Conservation (phyloP, 2,888 invertebrate species). For the Palloptera scutellata region DNA sequence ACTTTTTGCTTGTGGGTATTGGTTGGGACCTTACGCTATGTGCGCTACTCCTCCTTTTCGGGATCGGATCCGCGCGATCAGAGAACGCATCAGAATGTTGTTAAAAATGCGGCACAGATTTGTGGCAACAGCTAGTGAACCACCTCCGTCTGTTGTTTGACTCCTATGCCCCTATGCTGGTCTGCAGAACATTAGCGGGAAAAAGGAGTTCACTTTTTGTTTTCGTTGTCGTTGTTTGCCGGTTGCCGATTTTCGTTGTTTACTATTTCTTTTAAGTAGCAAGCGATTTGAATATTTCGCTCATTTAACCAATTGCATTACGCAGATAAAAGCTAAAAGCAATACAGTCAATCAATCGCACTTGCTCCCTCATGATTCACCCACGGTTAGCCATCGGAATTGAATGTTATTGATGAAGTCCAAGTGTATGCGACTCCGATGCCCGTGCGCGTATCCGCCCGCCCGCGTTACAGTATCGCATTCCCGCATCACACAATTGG, state of each 20-base stretch:
- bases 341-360: too few relatives aligned
- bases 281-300: too few relatives aligned
- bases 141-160: conserved; percentile 47
- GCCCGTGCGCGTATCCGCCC: too few relatives aligned
- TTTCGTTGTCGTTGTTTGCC: neutral
- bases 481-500: too few relatives aligned
- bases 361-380: too few relatives aligned
- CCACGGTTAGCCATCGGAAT: too few relatives aligned
- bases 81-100: conserved; percentile 46
- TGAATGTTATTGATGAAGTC: too few relatives aligned
- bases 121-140: conserved; percentile 52
- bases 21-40: conserved; percentile 58
- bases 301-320: too few relatives aligned
- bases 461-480: too few relatives aligned
- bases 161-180: conserved; percentile 9
- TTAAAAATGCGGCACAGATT: conserved; percentile 50
- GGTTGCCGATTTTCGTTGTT: neutral
- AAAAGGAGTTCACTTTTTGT: conserved; percentile 24
- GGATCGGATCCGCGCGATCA: conserved; percentile 54
- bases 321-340: too few relatives aligned
- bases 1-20: conserved; percentile 62
- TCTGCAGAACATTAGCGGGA: conserved; percentile 34
- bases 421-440: too few relatives aligned
- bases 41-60: conserved; percentile 64
- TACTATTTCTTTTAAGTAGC: neutral